These are phyloP conservation scores for Sipha maydis DNA, from an alignment of 2,888 invertebrate species.

Conservation along the genomic window DNA sequence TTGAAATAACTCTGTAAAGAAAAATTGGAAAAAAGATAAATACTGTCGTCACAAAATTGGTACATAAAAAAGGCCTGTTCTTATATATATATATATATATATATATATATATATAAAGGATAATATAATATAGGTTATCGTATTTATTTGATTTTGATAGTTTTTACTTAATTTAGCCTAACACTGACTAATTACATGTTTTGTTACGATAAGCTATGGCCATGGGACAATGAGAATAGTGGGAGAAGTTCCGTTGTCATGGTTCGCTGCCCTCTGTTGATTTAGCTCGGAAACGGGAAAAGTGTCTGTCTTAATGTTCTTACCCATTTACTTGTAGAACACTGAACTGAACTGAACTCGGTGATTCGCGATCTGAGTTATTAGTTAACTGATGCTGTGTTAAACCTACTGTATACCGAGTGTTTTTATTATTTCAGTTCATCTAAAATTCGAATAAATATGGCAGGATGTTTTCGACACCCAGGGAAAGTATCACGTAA, in stretches of 20 bases:
- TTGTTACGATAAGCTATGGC: not conserved
- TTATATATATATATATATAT: no score
- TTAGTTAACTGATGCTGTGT: not conserved
- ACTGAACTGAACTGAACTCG: not conserved
- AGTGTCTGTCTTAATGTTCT: conserved; percentile 21
- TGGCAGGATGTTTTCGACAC: conserved; percentile 10
- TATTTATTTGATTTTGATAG: not conserved
- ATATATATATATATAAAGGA: no score
- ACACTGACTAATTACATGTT: not conserved
- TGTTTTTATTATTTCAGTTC: not conserved
- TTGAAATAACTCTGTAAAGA: no score
- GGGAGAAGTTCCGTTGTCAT: conserved; percentile 1
- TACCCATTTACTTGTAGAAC: not conserved
- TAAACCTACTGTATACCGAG: not conserved
- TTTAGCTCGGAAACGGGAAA: conserved; percentile 13
- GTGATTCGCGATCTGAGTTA: not conserved
- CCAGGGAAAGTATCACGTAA: not conserved
- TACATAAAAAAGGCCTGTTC: no score
- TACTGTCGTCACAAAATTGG: no score
- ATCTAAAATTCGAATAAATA: not conserved
- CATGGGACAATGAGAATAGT: not conserved
- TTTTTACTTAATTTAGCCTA: not conserved
- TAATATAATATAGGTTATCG: not conserved
- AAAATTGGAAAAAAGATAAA: no score
- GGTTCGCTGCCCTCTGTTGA: conserved; percentile 1